Base-by-base conservation (phyloP, 64 coral and sea anemone genomes). In the Dendronephthya gigantea region DNA sequence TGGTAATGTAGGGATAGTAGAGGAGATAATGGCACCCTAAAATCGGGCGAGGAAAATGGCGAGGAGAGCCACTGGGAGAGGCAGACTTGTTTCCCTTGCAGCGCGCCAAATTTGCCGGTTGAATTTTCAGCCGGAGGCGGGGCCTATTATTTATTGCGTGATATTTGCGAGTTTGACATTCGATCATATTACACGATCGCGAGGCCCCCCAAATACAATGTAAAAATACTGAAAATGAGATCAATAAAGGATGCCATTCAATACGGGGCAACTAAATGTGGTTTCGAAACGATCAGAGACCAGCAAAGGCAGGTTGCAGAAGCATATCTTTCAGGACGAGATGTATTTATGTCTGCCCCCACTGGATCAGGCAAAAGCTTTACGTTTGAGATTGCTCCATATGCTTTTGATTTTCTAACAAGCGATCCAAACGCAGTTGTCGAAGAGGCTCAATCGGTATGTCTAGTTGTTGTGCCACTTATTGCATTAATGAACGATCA, bases 341-440 rank as follows among this genome's bases (percentile, higher is more conserved):
- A 79, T 79, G 72, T 79, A 11, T 79, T 79, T 79, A 79, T 79
- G 72, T 79, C 72, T 29, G n/a, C 72, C 3, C 72, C 72, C 5
- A 79, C 12, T 19, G 72, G 72, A 13, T 79, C 72, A 35, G 72
- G 72, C 11, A 79, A 79, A 35, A 79, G 72, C 32, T 79, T 79
- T 19, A 79, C 72, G 15, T 79, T 79, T 35, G 72, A 79, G 2
- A 79, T 79, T 79, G 72, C 72, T 9, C 72, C 29, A 36, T 79
- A 79, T 9, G 72, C 72, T 35, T 79, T 79, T 79, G 72, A 79
- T 79, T 79, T 36, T 33, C 22, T 79, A 12, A 36, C 72, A 39
- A 79, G 72, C 29, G 72, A 79, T 29, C 37, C 9, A 12, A 19
- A 12, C 1, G 36, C 72, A 11, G 15, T 33, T 79, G 28, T 1